Percentiles rank a stretch among this genome's conserved stretches.
Evolutionary conservation across 2,797 vertebrate genomes (phyloP).

Genomic region (Manis pentadactyla): DNA sequence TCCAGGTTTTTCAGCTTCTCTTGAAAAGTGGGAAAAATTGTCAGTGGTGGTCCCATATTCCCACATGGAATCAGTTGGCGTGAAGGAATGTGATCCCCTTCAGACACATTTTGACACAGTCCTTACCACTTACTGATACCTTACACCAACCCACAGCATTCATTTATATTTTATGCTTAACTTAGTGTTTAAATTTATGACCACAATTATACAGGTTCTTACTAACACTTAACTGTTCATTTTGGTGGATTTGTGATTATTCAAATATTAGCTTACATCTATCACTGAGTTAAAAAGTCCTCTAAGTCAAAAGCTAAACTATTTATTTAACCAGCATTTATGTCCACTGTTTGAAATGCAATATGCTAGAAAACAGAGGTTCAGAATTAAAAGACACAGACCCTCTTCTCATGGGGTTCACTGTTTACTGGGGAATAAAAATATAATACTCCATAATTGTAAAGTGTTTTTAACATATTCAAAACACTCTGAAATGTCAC

Average conservation of each 20-base stretch:
- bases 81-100: rapidly evolving
- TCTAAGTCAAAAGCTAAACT: neutral
- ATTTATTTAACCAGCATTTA: neutral
- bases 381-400: neutral
- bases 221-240: neutral
- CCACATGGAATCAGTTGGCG: neutral
- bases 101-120: neutral
- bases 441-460: neutral
- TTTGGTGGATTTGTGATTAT: neutral
- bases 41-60: neutral
- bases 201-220: neutral
- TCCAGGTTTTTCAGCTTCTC: neutral
- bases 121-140: neutral
- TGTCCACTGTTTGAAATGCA: neutral
- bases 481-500: neutral
- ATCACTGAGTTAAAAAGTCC: neutral
- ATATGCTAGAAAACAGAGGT: neutral
- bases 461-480: neutral
- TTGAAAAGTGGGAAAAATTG: neutral
- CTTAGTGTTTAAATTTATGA: neutral
- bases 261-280: neutral
- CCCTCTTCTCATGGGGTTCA: neutral
- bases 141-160: too few species aligned
- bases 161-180: neutral
- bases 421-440: neutral